Evolutionary conservation across 2,797 vertebrate genomes (phyloP).

Genomic region (Myotis daubentonii): DNA sequence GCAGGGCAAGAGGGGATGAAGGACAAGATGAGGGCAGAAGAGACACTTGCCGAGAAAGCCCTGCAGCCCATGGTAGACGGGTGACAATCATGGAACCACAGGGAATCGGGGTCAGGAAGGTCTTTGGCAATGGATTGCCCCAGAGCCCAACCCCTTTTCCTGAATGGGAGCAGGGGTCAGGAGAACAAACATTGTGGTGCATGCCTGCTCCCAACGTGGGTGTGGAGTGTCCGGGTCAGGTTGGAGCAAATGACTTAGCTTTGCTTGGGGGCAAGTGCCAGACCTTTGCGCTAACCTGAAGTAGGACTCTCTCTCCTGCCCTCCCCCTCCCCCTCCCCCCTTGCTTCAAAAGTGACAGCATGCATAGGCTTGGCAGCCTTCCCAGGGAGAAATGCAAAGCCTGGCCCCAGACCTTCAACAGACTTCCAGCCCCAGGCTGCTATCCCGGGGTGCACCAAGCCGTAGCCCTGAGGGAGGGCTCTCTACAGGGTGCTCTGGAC

Average conservation of each 20-base stretch:
- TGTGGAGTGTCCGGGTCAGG: not conserved
- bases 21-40: not conserved
- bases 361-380: not conserved
- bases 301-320: not conserved
- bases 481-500: not conserved
- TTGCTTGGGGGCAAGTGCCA: not conserved
- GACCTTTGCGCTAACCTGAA: not conserved
- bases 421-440: not conserved
- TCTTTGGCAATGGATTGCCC: not conserved
- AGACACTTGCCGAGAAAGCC: not conserved
- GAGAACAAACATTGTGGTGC: not conserved
- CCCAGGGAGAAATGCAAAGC: conserved; percentile 16
- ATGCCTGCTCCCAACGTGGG: not conserved
- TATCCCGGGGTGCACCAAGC: not conserved
- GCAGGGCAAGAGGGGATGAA: not conserved
- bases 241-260: not conserved
- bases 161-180: not conserved
- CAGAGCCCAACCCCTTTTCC: not conserved
- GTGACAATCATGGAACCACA: not conserved
- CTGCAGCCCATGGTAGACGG: not conserved
- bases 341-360: not conserved
- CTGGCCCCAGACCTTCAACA: not conserved
- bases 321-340: not conserved
- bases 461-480: not conserved
- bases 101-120: not conserved